phyloP scores from a whole-genome alignment of 2,888 invertebrate species.

The Tachina grossa region DNA sequence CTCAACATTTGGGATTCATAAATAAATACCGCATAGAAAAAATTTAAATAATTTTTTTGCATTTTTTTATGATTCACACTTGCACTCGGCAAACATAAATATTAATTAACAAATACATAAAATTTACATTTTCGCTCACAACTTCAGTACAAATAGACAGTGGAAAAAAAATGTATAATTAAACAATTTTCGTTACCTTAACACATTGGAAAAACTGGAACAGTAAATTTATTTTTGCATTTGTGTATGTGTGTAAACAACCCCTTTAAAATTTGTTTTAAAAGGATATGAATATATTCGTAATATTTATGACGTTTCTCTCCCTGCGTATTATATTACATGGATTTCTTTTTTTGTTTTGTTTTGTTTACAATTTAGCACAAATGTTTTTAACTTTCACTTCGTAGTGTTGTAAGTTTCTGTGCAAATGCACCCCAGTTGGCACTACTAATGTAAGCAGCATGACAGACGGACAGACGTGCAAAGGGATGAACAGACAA shows the following conservation, averaged over 20 bases:
- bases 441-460: slow-evolving; percentile 52
- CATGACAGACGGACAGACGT: not conserved
- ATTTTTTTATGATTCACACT: slow-evolving; percentile 45
- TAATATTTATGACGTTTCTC: slow-evolving; percentile 14
- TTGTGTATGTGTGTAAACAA: slow-evolving; percentile 19
- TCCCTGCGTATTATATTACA: slow-evolving; percentile 45
- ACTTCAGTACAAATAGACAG: not conserved
- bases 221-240: not conserved
- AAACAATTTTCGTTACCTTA: slow-evolving; percentile 65
- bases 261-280: slow-evolving; percentile 36
- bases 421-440: slow-evolving; percentile 58
- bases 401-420: slow-evolving; percentile 56
- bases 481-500: not conserved
- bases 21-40: slow-evolving; percentile 32
- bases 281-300: slow-evolving; percentile 31
- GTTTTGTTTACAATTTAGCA: slow-evolving; percentile 68
- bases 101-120: slow-evolving; percentile 60
- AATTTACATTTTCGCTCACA: slow-evolving; percentile 30
- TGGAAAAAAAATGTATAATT: slow-evolving; percentile 35
- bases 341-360: slow-evolving; percentile 5
- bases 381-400: slow-evolving; percentile 67
- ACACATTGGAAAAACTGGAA: slow-evolving; percentile 18
- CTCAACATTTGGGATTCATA: slow-evolving; percentile 68
- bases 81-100: slow-evolving; percentile 47
- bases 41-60: slow-evolving; percentile 40